These are phyloP conservation scores for Strigamia maritima DNA, from an alignment of 2,888 invertebrate species.

Conservation along the genomic window DNA sequence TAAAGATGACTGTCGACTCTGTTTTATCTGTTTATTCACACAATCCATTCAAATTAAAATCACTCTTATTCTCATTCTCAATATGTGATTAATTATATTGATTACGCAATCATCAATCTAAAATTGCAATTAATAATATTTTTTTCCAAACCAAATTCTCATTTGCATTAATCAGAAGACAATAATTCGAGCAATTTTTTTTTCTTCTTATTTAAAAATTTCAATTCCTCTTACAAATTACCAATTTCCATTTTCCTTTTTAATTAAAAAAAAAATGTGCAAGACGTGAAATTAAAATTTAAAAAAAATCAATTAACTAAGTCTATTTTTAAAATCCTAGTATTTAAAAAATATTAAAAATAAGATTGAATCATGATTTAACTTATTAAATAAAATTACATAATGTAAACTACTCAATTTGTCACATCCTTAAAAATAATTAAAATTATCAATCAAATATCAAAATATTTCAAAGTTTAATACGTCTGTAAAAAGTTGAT, in stretches of 20 bases:
- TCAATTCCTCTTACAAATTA: neutral
- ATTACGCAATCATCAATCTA: constrained; percentile 4
- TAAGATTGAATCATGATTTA: neutral
- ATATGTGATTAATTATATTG: neutral
- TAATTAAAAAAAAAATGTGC: neutral
- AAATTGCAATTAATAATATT: neutral
- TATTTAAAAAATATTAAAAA: neutral
- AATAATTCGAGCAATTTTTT: neutral
- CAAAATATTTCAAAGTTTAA: neutral
- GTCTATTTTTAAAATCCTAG: neutral
- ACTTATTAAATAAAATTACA: too few relatives aligned
- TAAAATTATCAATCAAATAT: neutral
- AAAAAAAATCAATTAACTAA: neutral
- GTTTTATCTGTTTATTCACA: neutral
- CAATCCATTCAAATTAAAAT: too few relatives aligned
- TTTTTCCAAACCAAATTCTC: neutral
- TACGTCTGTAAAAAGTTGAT: neutral
- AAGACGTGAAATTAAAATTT: neutral
- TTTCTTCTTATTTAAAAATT: neutral
- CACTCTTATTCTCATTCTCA: neutral
- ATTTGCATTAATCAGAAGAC: neutral
- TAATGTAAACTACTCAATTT: too few relatives aligned
- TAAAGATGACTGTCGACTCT: neutral
- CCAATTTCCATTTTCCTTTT: constrained; percentile 4
- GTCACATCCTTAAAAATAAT: neutral